Base-by-base conservation (phyloP, 2,888 invertebrate genomes). In the Ormyrus labotus region DNA sequence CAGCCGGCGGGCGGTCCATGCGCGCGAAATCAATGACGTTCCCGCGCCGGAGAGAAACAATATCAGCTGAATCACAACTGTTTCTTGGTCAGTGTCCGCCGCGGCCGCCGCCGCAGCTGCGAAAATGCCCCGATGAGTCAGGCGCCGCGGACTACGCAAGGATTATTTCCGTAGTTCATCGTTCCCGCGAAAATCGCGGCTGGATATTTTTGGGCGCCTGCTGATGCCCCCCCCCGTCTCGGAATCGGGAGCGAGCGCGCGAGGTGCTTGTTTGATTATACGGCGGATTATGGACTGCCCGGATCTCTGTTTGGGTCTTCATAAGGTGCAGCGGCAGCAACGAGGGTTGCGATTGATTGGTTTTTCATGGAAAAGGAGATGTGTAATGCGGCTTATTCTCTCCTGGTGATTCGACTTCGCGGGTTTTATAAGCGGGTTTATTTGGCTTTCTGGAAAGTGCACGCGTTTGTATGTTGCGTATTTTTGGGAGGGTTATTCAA, bases 111-210 rank as follows among this genome's bases (percentile, higher is more conserved):
- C 13, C 13, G 57, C 5, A 10, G 47, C 34, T 34, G 6, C 69
- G 65, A 79, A 79, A 67, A 13, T 11, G 71, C 34, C 7, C 53
- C 73, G 80, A 75, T 80, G 80, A 80, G 51, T 79, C 79, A 79
- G 34, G 50, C 53, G 6, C 11, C 47, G 10, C 74, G 60, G 10
- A 45, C 71, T 10, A 58, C 55, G 67, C 58, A 58, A 13, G 55
- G n/a, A 51, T 65, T 78, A 78, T 78, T 78, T 78, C 78, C 68
- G 73, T 57, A 50, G 47, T 67, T 58, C 48, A n/a, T 10, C 50
- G 78, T 34, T 34, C 34, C 34, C 34, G 34, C 34, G 34, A 34
- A 34, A 34, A 3, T 3, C 3, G 34, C 34, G 34, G 34, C 34
- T 3, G 34, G 34, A 34, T 67, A 65, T 73, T 73, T 73, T 73